phyloP scores from a whole-genome alignment of 2,797 vertebrate genomes.

The Yasuhikotakia modesta region DNA sequence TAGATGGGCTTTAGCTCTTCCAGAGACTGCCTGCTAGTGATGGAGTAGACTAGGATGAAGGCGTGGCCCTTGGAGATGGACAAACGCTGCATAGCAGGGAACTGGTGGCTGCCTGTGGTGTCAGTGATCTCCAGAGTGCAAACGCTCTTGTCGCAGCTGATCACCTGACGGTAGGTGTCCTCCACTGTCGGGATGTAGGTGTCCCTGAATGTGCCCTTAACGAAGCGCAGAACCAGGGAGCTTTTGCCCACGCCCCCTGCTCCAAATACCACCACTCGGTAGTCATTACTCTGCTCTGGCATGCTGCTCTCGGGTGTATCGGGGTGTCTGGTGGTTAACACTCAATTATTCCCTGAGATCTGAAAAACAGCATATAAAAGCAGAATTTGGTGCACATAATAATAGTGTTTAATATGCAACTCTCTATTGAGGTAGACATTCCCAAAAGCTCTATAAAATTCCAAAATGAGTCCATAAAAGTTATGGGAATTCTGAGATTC shows the following conservation, averaged over 20 bases:
- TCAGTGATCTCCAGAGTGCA: constrained; percentile 89
- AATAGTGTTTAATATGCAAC: not conserved
- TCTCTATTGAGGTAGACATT: not conserved
- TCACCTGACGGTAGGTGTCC: constrained; percentile 89
- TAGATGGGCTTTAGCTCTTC: constrained; percentile 88
- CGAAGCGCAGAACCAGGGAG: constrained; percentile 86
- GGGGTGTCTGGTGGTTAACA: constrained; percentile 36
- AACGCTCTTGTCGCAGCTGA: constrained; percentile 89
- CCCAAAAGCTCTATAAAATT: not conserved
- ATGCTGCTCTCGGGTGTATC: constrained; percentile 69
- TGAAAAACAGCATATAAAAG: constrained; percentile 33
- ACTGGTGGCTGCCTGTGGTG: constrained; percentile 88
- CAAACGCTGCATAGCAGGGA: constrained; percentile 88
- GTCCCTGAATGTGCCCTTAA: constrained; percentile 86
- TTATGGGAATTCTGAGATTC: not conserved
- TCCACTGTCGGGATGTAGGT: constrained; percentile 88
- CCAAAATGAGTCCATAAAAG: not conserved
- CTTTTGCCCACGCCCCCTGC: constrained; percentile 88
- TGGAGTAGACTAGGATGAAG: constrained; percentile 86
- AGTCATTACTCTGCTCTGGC: constrained; percentile 88
- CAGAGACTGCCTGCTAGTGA: constrained; percentile 86
- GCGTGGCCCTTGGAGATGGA: constrained; percentile 89
- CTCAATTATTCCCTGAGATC: constrained; percentile 58
- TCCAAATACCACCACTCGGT: constrained; percentile 86
- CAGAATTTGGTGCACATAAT: not conserved